These are phyloP conservation scores for Microtus ochrogaster DNA, from an alignment of 2,113 vertebrate species.

Conservation along the genomic window DNA sequence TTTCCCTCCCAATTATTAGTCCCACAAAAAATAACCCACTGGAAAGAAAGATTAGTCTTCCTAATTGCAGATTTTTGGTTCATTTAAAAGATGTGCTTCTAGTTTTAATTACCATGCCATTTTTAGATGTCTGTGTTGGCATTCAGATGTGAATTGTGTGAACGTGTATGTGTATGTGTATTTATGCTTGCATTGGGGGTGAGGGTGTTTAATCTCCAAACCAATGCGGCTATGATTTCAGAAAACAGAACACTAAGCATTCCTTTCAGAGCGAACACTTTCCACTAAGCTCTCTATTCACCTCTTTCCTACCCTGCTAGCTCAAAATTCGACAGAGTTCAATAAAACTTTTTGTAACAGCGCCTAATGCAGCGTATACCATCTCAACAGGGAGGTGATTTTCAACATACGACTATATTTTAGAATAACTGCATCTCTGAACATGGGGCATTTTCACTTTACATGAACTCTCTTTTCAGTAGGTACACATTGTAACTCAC, in stretches of 20 bases:
- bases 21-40: conserved; percentile 15
- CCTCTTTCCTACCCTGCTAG: conserved; percentile 57
- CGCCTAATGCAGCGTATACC: conserved; percentile 72
- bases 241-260: conserved; percentile 65
- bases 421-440: conserved; percentile 50
- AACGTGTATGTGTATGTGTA: background rate
- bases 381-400: conserved; percentile 68
- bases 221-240: conserved; percentile 75
- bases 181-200: background rate
- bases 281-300: conserved; percentile 35
- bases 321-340: conserved; percentile 64
- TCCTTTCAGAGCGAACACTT: conserved; percentile 59
- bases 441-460: conserved; percentile 76
- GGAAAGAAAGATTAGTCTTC: background rate
- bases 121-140: conserved; percentile 53
- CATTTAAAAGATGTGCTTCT: conserved; percentile 51
- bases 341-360: conserved; percentile 73
- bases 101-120: conserved; percentile 54
- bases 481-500: conserved; percentile 81
- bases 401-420: conserved; percentile 67
- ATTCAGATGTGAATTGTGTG: background rate
- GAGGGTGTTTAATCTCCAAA: conserved; percentile 55
- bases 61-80: conserved; percentile 36
- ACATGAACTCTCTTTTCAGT: conserved; percentile 78
- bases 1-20: background rate